phyloP scores from a whole-genome alignment of 2,113 vertebrate species.

The Heterocephalus glaber region DNA sequence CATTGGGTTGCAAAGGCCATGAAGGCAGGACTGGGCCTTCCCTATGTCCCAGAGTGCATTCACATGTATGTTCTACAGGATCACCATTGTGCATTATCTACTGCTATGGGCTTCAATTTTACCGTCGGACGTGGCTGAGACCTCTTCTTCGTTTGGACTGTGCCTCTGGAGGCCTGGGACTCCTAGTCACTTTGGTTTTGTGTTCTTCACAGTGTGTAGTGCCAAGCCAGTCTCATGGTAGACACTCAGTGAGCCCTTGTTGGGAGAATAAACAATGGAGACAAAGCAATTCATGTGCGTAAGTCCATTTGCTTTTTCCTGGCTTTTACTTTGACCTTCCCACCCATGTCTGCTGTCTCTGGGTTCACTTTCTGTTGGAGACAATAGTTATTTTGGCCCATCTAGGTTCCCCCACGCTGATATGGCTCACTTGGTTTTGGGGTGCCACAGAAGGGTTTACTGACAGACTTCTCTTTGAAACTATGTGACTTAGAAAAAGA shows the following conservation, averaged over 20 bases:
- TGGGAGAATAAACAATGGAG: neutral
- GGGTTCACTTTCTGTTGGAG: neutral
- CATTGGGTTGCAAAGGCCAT: neutral
- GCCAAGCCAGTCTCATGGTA: neutral
- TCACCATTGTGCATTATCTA: neutral
- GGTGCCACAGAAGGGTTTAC: neutral
- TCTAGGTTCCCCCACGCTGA: neutral
- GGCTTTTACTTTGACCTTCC: neutral
- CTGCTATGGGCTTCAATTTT: neutral
- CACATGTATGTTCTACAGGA: neutral
- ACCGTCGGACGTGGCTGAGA: neutral
- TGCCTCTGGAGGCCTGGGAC: neutral
- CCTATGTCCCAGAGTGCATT: neutral
- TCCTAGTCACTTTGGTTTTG: neutral
- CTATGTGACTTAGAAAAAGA: neutral
- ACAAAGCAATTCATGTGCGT: neutral
- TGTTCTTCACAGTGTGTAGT: neutral
- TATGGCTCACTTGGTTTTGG: neutral
- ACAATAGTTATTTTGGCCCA: neutral
- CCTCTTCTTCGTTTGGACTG: neutral
- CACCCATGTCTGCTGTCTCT: neutral
- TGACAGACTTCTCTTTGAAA: neutral
- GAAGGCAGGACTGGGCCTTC: neutral
- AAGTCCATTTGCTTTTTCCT: neutral
- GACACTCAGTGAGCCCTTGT: neutral